These are phyloP conservation scores for Bruchidius siliquastri DNA, from an alignment of 2,888 invertebrate species.

Conservation along the genomic window DNA sequence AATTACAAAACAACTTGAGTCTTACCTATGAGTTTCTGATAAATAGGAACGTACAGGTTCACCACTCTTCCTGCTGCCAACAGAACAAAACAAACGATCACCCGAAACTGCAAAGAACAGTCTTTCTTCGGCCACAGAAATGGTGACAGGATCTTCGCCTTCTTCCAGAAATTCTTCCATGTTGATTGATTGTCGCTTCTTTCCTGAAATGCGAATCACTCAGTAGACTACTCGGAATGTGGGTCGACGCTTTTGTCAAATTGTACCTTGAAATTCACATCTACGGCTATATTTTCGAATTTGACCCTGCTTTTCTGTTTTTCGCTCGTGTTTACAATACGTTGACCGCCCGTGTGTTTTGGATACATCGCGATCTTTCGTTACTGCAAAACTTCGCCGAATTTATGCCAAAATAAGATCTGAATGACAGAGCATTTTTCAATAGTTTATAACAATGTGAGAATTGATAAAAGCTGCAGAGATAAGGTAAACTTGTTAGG, in stretches of 20 bases:
- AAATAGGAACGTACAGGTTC: conserved; percentile 90
- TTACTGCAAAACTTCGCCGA: too few species aligned
- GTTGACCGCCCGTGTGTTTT: too few species aligned
- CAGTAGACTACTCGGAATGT: background rate
- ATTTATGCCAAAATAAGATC: too few species aligned
- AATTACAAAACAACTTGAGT: too few species aligned
- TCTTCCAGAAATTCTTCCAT: conserved; percentile 74
- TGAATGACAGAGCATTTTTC: too few species aligned
- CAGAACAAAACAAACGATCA: conserved; percentile 74
- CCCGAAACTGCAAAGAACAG: conserved; percentile 69
- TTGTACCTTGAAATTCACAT: conserved; percentile 35
- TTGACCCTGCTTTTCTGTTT: conserved; percentile 26
- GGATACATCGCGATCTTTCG: too few species aligned
- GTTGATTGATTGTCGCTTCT: conserved; percentile 64
- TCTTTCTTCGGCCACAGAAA: conserved; percentile 93
- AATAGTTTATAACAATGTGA: too few species aligned
- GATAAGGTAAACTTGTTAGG: too few species aligned
- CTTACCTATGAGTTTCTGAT: conserved; percentile 86
- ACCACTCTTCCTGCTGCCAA: conserved; percentile 76
- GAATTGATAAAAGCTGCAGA: too few species aligned
- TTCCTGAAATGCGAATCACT: conserved; percentile 30
- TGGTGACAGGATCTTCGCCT: conserved; percentile 75
- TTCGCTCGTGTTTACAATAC: background rate
- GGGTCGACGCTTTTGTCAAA: background rate
- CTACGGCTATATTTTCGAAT: conserved; percentile 35